Percentiles rank a stretch among this genome's conserved stretches.
These are phyloP conservation scores for Aphaenogaster floridana DNA, from an alignment of 1,140 invertebrate species.

Conservation along the genomic window DNA sequence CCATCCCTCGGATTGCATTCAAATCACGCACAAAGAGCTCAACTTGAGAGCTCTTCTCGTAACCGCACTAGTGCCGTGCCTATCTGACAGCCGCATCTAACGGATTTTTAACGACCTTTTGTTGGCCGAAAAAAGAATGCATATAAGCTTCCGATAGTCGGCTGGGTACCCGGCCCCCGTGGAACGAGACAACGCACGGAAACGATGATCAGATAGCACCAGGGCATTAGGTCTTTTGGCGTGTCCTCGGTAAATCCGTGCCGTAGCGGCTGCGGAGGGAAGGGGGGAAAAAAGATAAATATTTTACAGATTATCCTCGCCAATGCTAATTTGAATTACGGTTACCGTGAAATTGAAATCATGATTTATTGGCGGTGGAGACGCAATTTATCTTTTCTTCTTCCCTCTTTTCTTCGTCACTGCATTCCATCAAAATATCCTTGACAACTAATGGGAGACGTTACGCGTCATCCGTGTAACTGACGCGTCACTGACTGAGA, in stretches of 20 bases:
- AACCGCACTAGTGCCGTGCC: conserved; percentile 77
- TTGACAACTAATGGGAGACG: conserved; percentile 7
- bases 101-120: conserved; percentile 87
- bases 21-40: conserved; percentile 86
- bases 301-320: conserved; percentile 27
- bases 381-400: conserved; percentile 3
- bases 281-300: background rate
- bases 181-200: conserved; percentile 73
- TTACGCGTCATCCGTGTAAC: background rate
- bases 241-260: conserved; percentile 65
- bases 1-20: conserved; percentile 84
- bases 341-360: conserved; percentile 36
- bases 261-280: background rate
- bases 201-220: conserved; percentile 73
- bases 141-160: conserved; percentile 75
- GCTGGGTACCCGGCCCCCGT: conserved; percentile 60
- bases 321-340: conserved; percentile 31
- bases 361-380: conserved; percentile 21
- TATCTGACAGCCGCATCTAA: conserved; percentile 86
- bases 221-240: conserved; percentile 60
- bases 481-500: background rate
- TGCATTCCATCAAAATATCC: conserved; percentile 6
- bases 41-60: conserved; percentile 78
- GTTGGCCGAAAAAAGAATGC: conserved; percentile 82
- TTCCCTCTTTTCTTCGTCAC: background rate